Evolutionary conservation across 2,113 vertebrate genomes (phyloP).

Genomic region (Guaruba guarouba): DNA sequence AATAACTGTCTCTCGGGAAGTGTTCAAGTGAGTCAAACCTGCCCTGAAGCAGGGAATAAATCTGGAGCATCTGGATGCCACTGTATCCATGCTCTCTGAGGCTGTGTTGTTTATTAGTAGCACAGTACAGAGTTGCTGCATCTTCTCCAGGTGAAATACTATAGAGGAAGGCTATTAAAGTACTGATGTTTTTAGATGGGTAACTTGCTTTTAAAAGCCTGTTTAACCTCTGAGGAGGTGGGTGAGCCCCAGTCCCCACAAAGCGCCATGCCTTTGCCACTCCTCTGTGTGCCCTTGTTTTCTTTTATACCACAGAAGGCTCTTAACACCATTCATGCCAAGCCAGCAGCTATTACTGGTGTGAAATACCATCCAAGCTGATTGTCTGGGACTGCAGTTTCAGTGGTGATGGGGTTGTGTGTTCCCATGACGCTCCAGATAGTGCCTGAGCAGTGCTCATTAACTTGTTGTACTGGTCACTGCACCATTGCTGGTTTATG

Average conservation of each 20-base stretch:
- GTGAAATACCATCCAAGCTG: background rate
- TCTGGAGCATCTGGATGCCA: rapidly evolving
- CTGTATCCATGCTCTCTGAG: background rate
- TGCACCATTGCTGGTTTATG: background rate
- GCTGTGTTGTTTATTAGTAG: rapidly evolving
- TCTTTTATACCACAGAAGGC: background rate
- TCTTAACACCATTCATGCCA: background rate
- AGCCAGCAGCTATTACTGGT: background rate
- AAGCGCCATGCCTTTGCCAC: background rate
- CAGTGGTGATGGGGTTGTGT: background rate
- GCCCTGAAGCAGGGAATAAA: background rate
- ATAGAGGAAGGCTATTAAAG: background rate
- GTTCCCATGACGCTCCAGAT: background rate
- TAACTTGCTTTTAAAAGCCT: background rate
- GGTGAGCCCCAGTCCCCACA: background rate
- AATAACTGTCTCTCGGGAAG: rapidly evolving
- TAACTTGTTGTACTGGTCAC: background rate
- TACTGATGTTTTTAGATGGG: background rate
- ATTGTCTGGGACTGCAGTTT: background rate
- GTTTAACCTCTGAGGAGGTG: background rate
- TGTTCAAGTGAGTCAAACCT: background rate
- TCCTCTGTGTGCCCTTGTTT: background rate
- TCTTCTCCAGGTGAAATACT: background rate
- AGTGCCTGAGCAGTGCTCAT: no score
- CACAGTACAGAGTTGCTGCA: background rate